phyloP scores from a whole-genome alignment of 2,113 vertebrate species.

The Rhinoderma darwinii region DNA sequence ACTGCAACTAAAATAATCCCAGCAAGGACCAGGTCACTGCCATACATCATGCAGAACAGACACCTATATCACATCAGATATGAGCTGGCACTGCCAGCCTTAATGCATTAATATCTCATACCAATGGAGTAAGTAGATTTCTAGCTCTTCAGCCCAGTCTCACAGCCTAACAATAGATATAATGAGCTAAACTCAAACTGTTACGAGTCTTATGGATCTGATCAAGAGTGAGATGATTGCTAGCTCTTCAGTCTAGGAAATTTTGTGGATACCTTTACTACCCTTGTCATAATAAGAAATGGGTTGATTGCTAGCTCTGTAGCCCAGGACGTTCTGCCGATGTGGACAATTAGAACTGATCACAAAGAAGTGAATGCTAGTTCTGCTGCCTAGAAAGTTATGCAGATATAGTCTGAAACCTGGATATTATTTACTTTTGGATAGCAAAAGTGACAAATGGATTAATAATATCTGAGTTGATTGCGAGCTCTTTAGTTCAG shows the following conservation, averaged over 20 bases:
- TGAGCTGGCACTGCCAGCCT: too few species aligned
- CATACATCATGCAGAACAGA: background rate
- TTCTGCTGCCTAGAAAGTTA: background rate
- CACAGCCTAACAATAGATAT: background rate
- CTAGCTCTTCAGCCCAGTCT: background rate
- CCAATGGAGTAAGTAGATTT: background rate
- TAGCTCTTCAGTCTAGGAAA: background rate
- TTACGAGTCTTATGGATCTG: background rate
- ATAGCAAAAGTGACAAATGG: background rate
- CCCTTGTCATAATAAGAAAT: background rate
- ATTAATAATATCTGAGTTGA: background rate
- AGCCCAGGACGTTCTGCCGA: too few species aligned
- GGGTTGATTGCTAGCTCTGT: background rate
- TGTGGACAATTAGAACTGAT: too few species aligned
- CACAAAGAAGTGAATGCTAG: background rate
- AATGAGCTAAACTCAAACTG: background rate
- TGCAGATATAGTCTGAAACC: background rate
- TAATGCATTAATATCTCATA: background rate
- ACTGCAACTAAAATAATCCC: constrained; percentile 33
- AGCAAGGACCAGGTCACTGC: constrained; percentile 1
- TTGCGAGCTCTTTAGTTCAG: background rate
- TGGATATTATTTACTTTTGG: background rate
- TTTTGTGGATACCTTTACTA: too few species aligned
- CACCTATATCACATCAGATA: too few species aligned
- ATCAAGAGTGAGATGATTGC: background rate